A percentile compares a stretch with the other conserved stretches of the same genome.
These are phyloP conservation scores for Coelinius sp. DNA, from an alignment of 2,888 invertebrate genomes.

Conservation along the genomic window DNA sequence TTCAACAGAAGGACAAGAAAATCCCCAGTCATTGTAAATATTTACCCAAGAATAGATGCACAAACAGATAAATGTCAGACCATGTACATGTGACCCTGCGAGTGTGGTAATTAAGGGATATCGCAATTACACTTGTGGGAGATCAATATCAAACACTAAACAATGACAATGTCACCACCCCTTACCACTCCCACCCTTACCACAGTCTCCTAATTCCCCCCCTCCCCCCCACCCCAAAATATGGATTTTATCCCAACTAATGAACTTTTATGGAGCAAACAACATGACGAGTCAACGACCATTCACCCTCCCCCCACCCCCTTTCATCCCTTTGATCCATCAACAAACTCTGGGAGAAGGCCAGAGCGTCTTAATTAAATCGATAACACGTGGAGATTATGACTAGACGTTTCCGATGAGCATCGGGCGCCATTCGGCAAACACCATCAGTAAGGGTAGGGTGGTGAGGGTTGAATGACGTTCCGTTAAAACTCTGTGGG, in stretches of 20 bases:
- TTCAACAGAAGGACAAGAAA: not conserved
- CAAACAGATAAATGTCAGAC: constrained; percentile 16
- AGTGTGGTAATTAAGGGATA: constrained; percentile 35
- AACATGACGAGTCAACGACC: constrained; percentile 3
- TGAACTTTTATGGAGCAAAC: constrained; percentile 30
- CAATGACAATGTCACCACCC: constrained; percentile 29
- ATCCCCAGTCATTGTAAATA: too few species aligned
- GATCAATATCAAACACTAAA: not conserved
- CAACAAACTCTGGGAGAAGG: not conserved
- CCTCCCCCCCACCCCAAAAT: not conserved
- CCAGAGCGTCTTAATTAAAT: constrained; percentile 46
- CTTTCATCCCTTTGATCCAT: not conserved
- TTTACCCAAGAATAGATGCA: constrained; percentile 1
- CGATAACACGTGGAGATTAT: constrained; percentile 45
- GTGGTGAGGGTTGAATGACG: not conserved
- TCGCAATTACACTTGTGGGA: constrained; percentile 28
- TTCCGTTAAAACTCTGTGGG: not conserved
- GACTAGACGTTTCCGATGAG: constrained; percentile 20
- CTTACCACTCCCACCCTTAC: not conserved
- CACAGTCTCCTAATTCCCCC: not conserved
- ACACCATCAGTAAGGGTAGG: constrained; percentile 21
- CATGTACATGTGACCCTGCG: constrained; percentile 4
- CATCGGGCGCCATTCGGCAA: constrained; percentile 41
- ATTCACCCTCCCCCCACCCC: not conserved
- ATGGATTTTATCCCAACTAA: not conserved